Base-by-base conservation (phyloP, 2,113 vertebrate species). In the Cnemophilus loriae region DNA sequence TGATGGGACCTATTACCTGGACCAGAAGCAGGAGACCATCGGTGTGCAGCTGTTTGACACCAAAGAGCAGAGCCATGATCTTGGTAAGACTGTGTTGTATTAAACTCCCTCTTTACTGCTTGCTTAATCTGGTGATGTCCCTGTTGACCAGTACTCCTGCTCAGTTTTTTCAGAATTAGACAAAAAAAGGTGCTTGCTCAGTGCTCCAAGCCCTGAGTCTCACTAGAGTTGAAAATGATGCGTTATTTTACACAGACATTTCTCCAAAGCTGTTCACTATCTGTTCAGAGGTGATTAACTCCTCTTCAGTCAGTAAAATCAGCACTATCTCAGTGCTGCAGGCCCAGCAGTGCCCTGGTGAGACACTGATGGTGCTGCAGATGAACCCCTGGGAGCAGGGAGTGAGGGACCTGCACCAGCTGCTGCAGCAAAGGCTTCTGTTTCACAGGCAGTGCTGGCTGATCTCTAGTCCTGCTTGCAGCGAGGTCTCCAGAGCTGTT, bases 11-110 rank as follows among this genome's bases (percentile, higher is more conserved):
- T 97, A 98, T 78, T 99, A 98, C 82, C 96, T 98, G 26, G 99
- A 99, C 94, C 99, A 99, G 96, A 99, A 98, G 65, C 99, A 99
- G 95, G 99, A 99, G 94, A 99, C 99, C 67, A 99, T 99, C 23
- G 98, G 98, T 12, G 99, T 99, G 61, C 99, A 99, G 91, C 97
- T 99, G 83, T 96, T 99, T 86, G 99, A 99, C 95, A 99, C 99
- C 91, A 99, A 99, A 95, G 98, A 99, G 64, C 98, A 98, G 89
- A 98, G 97, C 85, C 99, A 99, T 5, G 99, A 98, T 82, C 96
- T 99, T 44, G 99, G 99, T 99, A 96, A 98, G 98, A 73, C 10
- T 26, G 13, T 61, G 7, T 64, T 81, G 73, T n/a, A 18, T 49
- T 68, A 24, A 75, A 30, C 8, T 59, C 41, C 13, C 18, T 90